Conservation (phyloP, 2,797 vertebrate species). For the Austrolebias charrua region DNA sequence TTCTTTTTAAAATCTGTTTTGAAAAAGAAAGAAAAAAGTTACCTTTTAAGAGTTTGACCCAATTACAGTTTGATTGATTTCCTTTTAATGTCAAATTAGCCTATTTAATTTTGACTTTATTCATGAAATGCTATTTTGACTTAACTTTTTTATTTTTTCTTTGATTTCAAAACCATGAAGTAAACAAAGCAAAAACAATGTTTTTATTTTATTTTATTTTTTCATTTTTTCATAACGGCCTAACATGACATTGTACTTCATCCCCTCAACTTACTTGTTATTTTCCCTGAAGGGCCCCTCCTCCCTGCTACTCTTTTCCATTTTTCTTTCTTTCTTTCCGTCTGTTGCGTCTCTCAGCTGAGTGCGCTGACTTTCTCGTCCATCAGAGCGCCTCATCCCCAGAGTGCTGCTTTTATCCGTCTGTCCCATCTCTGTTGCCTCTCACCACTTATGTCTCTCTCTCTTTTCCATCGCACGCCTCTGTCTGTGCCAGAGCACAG, state of each 20-base stretch:
- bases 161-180: no score
- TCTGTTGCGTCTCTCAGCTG: conserved; percentile 37
- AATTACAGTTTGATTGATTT: no score
- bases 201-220: neutral
- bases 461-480: conserved; percentile 7
- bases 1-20: no score
- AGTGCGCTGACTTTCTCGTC: conserved; percentile 44
- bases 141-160: no score
- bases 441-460: conserved; percentile 18
- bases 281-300: conserved; percentile 9
- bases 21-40: no score
- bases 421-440: conserved; percentile 41
- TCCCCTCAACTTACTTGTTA: neutral
- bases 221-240: neutral
- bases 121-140: no score
- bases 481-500: conserved; percentile 10
- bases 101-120: no score
- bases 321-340: conserved; percentile 10
- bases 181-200: no score
- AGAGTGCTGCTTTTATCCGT: conserved; percentile 44
- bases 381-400: conserved; percentile 48
- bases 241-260: neutral
- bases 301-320: conserved; percentile 26
- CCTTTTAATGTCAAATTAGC: no score
- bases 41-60: no score